Percentiles rank a stretch among this genome's conserved stretches.
Conservation (phyloP, 2,113 vertebrate species). For the Eurypyga helias region DNA sequence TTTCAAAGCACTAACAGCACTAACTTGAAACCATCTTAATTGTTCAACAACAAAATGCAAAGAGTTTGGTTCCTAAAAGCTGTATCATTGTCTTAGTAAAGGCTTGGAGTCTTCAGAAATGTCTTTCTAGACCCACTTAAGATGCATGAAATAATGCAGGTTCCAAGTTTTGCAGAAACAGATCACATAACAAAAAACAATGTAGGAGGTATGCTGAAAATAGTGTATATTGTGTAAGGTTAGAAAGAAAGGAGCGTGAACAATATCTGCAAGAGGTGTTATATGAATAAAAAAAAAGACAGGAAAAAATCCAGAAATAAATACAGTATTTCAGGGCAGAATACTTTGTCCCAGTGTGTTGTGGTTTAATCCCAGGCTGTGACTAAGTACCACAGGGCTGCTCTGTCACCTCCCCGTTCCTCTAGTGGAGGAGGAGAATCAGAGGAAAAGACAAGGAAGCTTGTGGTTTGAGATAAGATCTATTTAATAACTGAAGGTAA, state of each 20-base stretch:
- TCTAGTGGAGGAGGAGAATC: no score
- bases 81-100: not conserved
- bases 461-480: no score
- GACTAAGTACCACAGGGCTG: no score
- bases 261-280: not conserved
- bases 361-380: no score
- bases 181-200: not conserved
- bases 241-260: not conserved
- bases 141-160: not conserved
- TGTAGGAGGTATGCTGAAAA: rapidly evolving
- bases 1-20: not conserved
- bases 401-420: no score
- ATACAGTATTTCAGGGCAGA: not conserved
- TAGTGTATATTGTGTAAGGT: not conserved
- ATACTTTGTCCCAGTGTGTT: not conserved
- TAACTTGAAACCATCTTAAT: not conserved
- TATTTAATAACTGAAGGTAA: no score
- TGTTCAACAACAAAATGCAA: not conserved
- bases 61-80: not conserved
- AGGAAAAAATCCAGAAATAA: not conserved
- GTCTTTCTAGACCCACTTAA: not conserved
- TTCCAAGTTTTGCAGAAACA: not conserved
- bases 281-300: not conserved
- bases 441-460: no score
- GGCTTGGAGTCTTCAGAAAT: not conserved